Conservation (phyloP, 1,140 invertebrate species). For the Streblospio benedicti region DNA sequence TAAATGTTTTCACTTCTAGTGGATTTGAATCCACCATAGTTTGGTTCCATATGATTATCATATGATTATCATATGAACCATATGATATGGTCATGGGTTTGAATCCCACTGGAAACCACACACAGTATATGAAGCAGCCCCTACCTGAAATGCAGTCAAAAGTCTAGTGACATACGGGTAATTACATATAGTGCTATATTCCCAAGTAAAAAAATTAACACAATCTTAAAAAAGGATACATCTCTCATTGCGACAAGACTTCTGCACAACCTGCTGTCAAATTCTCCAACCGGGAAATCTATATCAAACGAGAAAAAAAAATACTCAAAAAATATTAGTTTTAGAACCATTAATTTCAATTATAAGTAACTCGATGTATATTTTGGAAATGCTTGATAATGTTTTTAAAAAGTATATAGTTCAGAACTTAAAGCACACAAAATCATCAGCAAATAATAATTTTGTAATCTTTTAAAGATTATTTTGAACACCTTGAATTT, state of each 20-base stretch:
- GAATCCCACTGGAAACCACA: not conserved
- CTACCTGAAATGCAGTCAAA: not conserved
- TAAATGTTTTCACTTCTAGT: not conserved
- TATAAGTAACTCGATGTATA: too few relatives aligned
- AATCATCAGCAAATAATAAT: too few relatives aligned
- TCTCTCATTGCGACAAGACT: conserved; percentile 10
- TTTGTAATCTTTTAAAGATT: too few relatives aligned
- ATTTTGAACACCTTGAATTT: too few relatives aligned
- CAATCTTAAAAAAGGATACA: conserved; percentile 8
- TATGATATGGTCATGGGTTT: not conserved
- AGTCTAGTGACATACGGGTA: not conserved
- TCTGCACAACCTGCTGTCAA: conserved; percentile 13
- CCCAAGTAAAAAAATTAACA: not conserved
- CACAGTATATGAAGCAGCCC: not conserved
- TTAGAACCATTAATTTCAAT: too few relatives aligned
- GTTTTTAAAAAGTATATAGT: too few relatives aligned
- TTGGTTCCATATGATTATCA: not conserved
- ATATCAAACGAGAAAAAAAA: too few relatives aligned
- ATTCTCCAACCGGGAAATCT: conserved; percentile 12
- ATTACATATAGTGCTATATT: not conserved
- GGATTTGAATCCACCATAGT: not conserved
- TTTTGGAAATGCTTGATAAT: too few relatives aligned
- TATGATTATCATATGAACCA: not conserved
- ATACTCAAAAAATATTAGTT: too few relatives aligned
- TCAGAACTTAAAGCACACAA: too few relatives aligned